A percentile compares a stretch with the other conserved stretches of the same genome.
Evolutionary conservation across 2,797 vertebrate genomes (phyloP).

Genomic region (Myotis myotis): DNA sequence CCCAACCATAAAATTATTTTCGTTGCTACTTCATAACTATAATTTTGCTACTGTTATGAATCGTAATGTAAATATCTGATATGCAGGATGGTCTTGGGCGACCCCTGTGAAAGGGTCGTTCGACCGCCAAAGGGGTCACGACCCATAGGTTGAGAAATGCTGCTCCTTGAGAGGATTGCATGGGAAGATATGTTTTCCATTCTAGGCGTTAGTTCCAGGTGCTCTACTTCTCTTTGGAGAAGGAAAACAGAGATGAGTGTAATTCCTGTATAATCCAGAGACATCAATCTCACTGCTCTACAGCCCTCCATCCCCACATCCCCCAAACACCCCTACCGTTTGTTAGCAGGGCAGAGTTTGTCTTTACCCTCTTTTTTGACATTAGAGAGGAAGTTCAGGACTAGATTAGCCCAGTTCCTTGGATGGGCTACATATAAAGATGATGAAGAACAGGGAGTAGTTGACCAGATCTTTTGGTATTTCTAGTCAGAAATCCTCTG

Average conservation of each 20-base stretch:
- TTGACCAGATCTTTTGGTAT: background rate
- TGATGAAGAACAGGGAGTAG: background rate
- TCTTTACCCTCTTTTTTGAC: background rate
- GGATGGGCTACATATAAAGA: background rate
- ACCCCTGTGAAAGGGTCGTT: too few relatives aligned
- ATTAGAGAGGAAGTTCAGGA: background rate
- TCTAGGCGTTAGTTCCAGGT: background rate
- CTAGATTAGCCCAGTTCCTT: background rate
- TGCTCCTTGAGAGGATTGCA: background rate
- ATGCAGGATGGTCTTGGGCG: too few relatives aligned
- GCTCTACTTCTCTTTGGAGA: background rate
- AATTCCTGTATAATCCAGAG: background rate
- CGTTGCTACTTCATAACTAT: too few relatives aligned
- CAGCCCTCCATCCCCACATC: too few relatives aligned
- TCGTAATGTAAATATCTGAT: too few relatives aligned
- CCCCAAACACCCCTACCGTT: background rate
- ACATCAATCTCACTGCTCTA: background rate
- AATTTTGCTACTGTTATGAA: too few relatives aligned
- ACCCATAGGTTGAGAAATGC: too few relatives aligned
- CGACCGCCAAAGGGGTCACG: too few relatives aligned
- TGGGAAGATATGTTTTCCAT: background rate
- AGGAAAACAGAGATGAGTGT: background rate
- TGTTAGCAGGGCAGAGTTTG: background rate
- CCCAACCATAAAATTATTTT: too few relatives aligned
- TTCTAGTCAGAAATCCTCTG: constrained; percentile 8